Percentiles rank a stretch among this genome's conserved stretches.
Evolutionary conservation across 2,888 invertebrate genomes (phyloP).

Genomic region (Stenoptilia bipunctidactyla): DNA sequence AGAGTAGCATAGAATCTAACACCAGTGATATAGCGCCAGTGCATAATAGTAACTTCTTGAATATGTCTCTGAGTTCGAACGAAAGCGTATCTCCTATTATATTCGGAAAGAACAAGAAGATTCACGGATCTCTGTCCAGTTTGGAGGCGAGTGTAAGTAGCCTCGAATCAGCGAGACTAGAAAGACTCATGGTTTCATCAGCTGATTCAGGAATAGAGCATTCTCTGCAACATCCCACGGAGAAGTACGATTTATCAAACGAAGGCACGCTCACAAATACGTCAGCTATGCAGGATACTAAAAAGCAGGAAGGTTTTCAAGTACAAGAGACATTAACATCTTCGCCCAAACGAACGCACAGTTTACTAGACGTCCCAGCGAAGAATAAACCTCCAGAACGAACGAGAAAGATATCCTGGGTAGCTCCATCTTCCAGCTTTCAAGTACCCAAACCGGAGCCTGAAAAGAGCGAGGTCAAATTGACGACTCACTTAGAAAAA

Average conservation of each 20-base stretch:
- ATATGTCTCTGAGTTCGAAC: constrained; percentile 57
- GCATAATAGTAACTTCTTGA: constrained; percentile 38
- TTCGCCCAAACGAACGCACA: constrained; percentile 50
- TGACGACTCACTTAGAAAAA: constrained; percentile 74
- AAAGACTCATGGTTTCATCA: constrained; percentile 54
- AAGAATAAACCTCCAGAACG: constrained; percentile 51
- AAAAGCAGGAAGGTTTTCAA: constrained; percentile 26
- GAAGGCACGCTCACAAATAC: constrained; percentile 63
- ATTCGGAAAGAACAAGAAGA: constrained; percentile 49
- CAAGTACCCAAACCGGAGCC: constrained; percentile 43
- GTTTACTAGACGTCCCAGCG: constrained; percentile 56
- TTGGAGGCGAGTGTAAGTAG: constrained; percentile 65
- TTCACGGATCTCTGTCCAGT: constrained; percentile 59
- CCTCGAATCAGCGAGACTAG: constrained; percentile 50
- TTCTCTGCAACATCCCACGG: constrained; percentile 49
- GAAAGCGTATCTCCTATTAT: constrained; percentile 62
- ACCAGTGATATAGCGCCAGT: constrained; percentile 53
- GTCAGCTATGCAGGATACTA: constrained; percentile 48
- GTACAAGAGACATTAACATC: constrained; percentile 38
- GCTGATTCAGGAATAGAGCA: constrained; percentile 64
- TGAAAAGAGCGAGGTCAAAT: constrained; percentile 42
- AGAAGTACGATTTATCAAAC: constrained; percentile 56
- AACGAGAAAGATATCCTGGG: constrained; percentile 74
- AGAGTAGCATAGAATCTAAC: constrained; percentile 51
- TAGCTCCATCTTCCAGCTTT: constrained; percentile 60